Evolutionary conservation across 1,140 invertebrate species (phyloP).

Genomic region (Sinella curviseta): DNA sequence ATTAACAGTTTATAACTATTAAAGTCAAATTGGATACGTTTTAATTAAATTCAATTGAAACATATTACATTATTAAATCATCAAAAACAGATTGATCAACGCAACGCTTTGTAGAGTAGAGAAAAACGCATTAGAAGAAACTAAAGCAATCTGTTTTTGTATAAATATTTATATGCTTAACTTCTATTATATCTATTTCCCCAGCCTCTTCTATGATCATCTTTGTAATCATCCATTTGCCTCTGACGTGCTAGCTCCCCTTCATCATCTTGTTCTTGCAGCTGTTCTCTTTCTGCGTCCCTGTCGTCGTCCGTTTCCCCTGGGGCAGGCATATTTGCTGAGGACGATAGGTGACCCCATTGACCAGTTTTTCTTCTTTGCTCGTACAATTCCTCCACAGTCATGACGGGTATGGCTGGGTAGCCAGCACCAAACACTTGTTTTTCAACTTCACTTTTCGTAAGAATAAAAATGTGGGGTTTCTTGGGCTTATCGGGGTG

Average conservation of each 20-base stretch:
- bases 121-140: too few relatives aligned
- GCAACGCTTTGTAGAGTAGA: too few relatives aligned
- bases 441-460: constrained; percentile 84
- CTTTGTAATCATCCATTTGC: constrained; percentile 88
- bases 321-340: constrained; percentile 12
- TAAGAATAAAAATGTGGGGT: constrained; percentile 90
- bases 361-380: constrained; percentile 78
- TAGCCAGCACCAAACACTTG: constrained; percentile 92
- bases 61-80: too few relatives aligned
- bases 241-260: constrained; percentile 67
- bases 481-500: constrained; percentile 53
- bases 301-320: constrained; percentile 38
- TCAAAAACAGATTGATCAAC: too few relatives aligned
- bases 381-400: constrained; percentile 94
- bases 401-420: constrained; percentile 85
- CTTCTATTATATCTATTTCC: constrained; percentile 85
- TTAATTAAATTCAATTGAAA: too few relatives aligned
- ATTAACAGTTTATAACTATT: too few relatives aligned
- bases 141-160: too few relatives aligned
- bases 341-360: constrained; percentile 53
- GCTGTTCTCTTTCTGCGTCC: constrained; percentile 61
- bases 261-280: constrained; percentile 74
- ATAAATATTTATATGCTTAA: constrained; percentile 48
- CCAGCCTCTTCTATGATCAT: constrained; percentile 82
- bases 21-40: too few relatives aligned